A percentile compares a stretch with the other conserved stretches of the same genome.
phyloP scores from a whole-genome alignment of 2,888 invertebrate species.

The Pachycephus smyrnensis region DNA sequence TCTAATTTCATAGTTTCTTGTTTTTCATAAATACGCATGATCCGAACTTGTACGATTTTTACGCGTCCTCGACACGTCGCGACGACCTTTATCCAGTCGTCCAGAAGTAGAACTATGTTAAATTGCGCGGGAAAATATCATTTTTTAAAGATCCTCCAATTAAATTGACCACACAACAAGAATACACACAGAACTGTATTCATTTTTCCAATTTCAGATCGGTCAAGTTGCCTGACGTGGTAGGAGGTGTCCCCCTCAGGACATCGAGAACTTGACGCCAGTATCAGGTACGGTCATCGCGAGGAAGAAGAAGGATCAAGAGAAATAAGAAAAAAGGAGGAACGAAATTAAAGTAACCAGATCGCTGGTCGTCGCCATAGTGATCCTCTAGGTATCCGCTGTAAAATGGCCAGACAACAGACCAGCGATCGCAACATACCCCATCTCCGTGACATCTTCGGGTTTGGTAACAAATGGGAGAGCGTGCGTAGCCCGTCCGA shows the following conservation, averaged over 20 bases:
- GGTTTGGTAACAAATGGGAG: slow-evolving; percentile 70
- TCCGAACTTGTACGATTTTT: no score
- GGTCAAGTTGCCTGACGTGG: neutral
- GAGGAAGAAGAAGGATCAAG: slow-evolving; percentile 9
- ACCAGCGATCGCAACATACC: slow-evolving; percentile 82
- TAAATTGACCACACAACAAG: no score
- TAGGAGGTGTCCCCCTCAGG: neutral
- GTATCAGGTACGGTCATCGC: neutral
- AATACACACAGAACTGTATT: neutral
- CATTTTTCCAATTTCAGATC: neutral
- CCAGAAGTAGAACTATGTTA: no score
- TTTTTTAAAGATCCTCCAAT: no score
- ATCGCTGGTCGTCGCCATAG: neutral
- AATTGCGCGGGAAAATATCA: no score
- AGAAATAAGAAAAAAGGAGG: neutral
- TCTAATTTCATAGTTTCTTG: no score
- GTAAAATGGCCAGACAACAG: slow-evolving; percentile 61
- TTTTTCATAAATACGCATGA: no score
- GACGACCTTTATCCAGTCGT: no score
- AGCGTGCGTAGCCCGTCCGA: slow-evolving; percentile 52
- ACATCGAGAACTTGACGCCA: neutral
- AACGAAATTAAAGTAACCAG: neutral
- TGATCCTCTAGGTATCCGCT: neutral
- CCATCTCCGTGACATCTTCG: slow-evolving; percentile 81
- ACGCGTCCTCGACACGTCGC: no score